These are phyloP conservation scores for Scylla paramamosain DNA, from an alignment of 1,140 invertebrate genomes.

Conservation along the genomic window DNA sequence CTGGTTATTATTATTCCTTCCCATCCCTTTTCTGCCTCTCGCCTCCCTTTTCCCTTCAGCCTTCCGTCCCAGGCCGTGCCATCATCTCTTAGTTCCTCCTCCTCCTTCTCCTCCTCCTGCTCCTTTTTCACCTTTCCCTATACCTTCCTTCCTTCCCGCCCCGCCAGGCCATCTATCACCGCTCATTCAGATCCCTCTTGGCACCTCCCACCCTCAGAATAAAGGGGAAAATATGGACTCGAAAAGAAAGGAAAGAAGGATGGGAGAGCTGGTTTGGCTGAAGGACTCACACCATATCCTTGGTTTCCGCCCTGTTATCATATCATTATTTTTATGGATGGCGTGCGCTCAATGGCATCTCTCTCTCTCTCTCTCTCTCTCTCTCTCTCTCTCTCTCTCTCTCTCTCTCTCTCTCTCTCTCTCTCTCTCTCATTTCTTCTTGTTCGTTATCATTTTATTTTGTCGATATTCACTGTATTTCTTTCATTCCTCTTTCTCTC, in stretches of 20 bases:
- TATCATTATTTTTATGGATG: conserved; percentile 24
- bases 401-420: conserved; percentile 3
- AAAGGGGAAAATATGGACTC: conserved; percentile 14
- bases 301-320: neutral
- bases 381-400: neutral
- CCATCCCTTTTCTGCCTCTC: neutral
- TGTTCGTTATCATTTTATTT: neutral
- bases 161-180: neutral
- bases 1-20: neutral
- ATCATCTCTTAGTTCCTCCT: neutral
- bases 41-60: neutral
- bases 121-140: neutral
- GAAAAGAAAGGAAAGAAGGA: neutral
- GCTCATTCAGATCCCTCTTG: conserved; percentile 8
- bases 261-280: neutral
- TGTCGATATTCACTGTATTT: neutral
- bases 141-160: neutral
- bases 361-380: conserved; percentile 8
- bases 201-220: conserved; percentile 7
- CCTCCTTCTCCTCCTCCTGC: neutral
- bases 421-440: neutral
- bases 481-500: neutral
- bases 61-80: neutral
- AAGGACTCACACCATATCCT: neutral
- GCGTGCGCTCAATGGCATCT: neutral